Evolutionary conservation across 2,888 invertebrate genomes (phyloP).

Genomic region (Eulithis prunata): DNA sequence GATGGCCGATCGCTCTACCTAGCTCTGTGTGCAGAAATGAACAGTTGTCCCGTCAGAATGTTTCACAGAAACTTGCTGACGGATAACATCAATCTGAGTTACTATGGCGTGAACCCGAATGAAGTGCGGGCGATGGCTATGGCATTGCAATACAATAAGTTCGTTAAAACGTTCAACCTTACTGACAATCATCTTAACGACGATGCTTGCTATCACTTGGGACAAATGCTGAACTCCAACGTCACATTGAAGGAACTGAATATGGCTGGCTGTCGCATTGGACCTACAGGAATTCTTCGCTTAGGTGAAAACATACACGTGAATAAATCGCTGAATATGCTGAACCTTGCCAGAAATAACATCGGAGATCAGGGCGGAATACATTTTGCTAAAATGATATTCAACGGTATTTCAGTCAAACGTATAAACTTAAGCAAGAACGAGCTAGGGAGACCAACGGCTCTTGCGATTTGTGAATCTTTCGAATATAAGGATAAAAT

Average conservation of each 20-base stretch:
- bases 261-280: constrained; percentile 57
- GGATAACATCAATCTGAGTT: constrained; percentile 51
- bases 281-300: constrained; percentile 49
- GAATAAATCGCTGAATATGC: constrained; percentile 45
- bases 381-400: constrained; percentile 47
- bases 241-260: constrained; percentile 50
- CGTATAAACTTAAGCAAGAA: constrained; percentile 53
- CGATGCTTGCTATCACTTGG: constrained; percentile 59
- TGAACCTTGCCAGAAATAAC: constrained; percentile 53
- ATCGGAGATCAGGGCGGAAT: constrained; percentile 53
- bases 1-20: constrained; percentile 57
- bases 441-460: constrained; percentile 45
- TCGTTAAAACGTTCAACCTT: constrained; percentile 49
- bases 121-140: constrained; percentile 56
- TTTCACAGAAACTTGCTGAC: constrained; percentile 51
- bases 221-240: constrained; percentile 53
- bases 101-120: constrained; percentile 52
- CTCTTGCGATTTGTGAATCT: constrained; percentile 48
- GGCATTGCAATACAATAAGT: constrained; percentile 53
- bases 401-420: constrained; percentile 41
- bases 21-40: constrained; percentile 54
- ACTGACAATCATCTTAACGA: constrained; percentile 56
- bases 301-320: constrained; percentile 43
- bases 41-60: constrained; percentile 48
- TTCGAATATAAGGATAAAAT: constrained; percentile 48